Base-by-base conservation (phyloP, 2,113 vertebrate genomes). In the Orthonyx spaldingii region DNA sequence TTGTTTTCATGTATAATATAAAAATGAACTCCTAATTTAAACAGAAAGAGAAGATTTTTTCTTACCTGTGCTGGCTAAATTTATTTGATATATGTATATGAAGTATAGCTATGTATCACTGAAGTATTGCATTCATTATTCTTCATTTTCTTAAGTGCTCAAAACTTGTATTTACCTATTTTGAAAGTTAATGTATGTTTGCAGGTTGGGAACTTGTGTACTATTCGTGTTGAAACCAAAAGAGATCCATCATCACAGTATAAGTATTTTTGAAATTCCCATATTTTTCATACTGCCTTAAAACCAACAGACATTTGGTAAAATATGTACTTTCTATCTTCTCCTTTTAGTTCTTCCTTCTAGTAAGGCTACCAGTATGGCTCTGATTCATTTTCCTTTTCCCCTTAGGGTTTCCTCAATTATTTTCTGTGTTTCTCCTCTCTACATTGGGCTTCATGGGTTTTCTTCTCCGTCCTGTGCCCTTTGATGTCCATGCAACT, bases 371-470 rank as follows among this genome's bases (percentile, higher is more conserved):
- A 37, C 20, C 7, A 5, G 9, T 37, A 44, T 41, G 32, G 24
- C 27, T 87, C 32, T 64, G 35, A 33, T 71, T 59, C 2, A 4
- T 61, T 61, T 32, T 46, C n/a, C 14, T 27, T 11, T 15, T 4
- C 32, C 13, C 3, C 3, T n/a, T 28, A 55, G 3, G 6, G 91
- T 96, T 82, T 59, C n/a, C 39, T 63, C 12, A 50, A 5, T n/a
- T 50, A 5, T 72, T 56, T 71, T 84, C 66, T 53, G 4, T n/a
- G 16, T 70, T 84, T 69, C 17, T 88, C 3, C 17, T 49, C 8
- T 66, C 14, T 63, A 0, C 30, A 3, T 50, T 53, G 30, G 1
- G 2, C 39, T 61, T 72, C 16, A 13, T 28, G 50, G n/a, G 5
- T 57, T 87, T 74, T 19, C 35, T 60, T 94, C 33, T 80, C 30